phyloP scores from a whole-genome alignment of 2,888 invertebrate species.

The Amphipoea lucens region DNA sequence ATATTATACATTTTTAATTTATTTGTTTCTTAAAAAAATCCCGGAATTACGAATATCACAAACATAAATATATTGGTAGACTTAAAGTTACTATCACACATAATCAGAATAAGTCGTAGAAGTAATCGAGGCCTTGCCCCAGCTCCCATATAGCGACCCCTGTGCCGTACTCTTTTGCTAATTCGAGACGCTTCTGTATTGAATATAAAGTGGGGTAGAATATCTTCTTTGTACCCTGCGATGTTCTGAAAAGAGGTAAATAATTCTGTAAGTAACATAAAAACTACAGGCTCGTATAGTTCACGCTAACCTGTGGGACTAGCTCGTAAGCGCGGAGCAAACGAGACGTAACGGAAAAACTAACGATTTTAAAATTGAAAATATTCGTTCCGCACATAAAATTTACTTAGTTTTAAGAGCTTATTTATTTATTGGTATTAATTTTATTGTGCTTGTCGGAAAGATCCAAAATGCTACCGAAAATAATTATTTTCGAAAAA shows the following conservation, averaged over 20 bases:
- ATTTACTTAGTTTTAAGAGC: background rate
- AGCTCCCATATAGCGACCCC: constrained; percentile 98
- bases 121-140: constrained; percentile 98
- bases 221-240: constrained; percentile 93
- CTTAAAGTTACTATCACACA: constrained; percentile 84
- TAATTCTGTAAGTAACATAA: background rate
- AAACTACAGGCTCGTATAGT: background rate
- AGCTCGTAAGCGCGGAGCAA: background rate
- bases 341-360: background rate
- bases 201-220: constrained; percentile 98
- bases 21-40: constrained; percentile 48
- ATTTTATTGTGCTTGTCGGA: background rate
- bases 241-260: constrained; percentile 86
- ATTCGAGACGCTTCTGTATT: constrained; percentile 94
- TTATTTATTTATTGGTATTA: background rate
- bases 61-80: constrained; percentile 74
- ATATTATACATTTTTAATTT: constrained; percentile 40
- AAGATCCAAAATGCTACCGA: background rate
- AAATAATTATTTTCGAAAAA: background rate
- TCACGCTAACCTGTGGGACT: background rate
- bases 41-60: constrained; percentile 63
- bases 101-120: constrained; percentile 93
- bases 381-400: background rate
- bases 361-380: background rate
- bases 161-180: constrained; percentile 94